Evolutionary conservation across 2,888 invertebrate species (phyloP).

Genomic region (Rhagonycha lutea): DNA sequence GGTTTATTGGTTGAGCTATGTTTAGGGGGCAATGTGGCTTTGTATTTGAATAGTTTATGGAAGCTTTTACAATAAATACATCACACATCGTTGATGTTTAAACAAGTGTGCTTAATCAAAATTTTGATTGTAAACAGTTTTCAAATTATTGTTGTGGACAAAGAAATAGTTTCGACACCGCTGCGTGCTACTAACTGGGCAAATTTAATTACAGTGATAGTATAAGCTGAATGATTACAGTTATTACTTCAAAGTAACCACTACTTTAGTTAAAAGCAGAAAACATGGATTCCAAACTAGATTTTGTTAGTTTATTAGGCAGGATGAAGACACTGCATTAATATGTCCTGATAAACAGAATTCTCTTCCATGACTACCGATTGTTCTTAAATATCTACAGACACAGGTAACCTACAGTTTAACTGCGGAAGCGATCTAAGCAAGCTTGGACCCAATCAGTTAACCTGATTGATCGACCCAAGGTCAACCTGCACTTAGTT

Average conservation of each 20-base stretch:
- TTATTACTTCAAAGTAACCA: not conserved
- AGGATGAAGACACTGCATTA: too few species aligned
- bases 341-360: too few species aligned
- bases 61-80: slow-evolving; percentile 14
- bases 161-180: not conserved
- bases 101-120: not conserved
- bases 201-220: not conserved
- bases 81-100: slow-evolving; percentile 10
- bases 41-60: slow-evolving; percentile 25
- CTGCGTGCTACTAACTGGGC: not conserved
- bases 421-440: too few species aligned
- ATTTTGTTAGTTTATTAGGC: not conserved
- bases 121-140: not conserved
- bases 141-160: not conserved
- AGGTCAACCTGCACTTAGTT: too few species aligned
- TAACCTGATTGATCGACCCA: too few species aligned
- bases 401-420: too few species aligned
- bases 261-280: not conserved
- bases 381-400: too few species aligned
- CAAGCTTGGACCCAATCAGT: too few species aligned
- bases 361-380: too few species aligned
- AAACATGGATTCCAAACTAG: not conserved
- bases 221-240: not conserved
- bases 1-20: slow-evolving; percentile 23
- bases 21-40: slow-evolving; percentile 17